Percentiles rank a stretch among this genome's conserved stretches.
Conservation (phyloP, 2,797 vertebrate species). For the Diplodus puntazzo region DNA sequence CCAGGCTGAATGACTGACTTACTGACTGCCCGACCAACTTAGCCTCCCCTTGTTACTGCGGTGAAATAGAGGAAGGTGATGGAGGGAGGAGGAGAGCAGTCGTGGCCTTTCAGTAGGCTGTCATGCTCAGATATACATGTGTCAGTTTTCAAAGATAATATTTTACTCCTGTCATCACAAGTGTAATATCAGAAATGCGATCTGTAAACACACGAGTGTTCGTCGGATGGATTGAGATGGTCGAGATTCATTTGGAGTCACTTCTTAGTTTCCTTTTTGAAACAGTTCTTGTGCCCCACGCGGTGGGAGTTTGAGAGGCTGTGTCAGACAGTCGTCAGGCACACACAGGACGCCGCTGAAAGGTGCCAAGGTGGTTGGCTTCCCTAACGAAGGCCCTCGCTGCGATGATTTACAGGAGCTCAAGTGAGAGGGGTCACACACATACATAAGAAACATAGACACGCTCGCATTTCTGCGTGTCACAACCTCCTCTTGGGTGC, state of each 20-base stretch:
- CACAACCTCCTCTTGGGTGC: slow-evolving; percentile 76
- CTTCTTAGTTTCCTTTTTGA: slow-evolving; percentile 33
- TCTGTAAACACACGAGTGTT: slow-evolving; percentile 15
- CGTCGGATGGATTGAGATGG: slow-evolving; percentile 14
- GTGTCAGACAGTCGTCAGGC: slow-evolving; percentile 53
- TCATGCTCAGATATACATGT: slow-evolving; percentile 23
- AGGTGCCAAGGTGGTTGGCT: slow-evolving; percentile 65
- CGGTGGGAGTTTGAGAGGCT: slow-evolving; percentile 42
- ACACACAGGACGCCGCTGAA: slow-evolving; percentile 52
- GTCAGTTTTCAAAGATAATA: slow-evolving; percentile 14
- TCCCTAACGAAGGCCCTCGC: slow-evolving; percentile 62
- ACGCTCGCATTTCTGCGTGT: slow-evolving; percentile 56
- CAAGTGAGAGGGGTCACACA: slow-evolving; percentile 68
- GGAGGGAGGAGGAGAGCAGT: slow-evolving; percentile 16
- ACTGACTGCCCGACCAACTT: slow-evolving; percentile 53
- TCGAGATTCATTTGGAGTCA: slow-evolving; percentile 21
- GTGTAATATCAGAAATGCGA: not conserved
- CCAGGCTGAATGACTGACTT: slow-evolving; percentile 65
- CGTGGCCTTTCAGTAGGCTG: slow-evolving; percentile 35
- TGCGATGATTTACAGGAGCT: slow-evolving; percentile 80
- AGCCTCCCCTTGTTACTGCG: slow-evolving; percentile 64
- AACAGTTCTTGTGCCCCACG: slow-evolving; percentile 46
- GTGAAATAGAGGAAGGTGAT: slow-evolving; percentile 35
- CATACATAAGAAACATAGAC: slow-evolving; percentile 37
- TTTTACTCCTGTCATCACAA: slow-evolving; percentile 10